Evolutionary conservation across 1,140 invertebrate genomes (phyloP).

Genomic region (Rhysida immarginata): DNA sequence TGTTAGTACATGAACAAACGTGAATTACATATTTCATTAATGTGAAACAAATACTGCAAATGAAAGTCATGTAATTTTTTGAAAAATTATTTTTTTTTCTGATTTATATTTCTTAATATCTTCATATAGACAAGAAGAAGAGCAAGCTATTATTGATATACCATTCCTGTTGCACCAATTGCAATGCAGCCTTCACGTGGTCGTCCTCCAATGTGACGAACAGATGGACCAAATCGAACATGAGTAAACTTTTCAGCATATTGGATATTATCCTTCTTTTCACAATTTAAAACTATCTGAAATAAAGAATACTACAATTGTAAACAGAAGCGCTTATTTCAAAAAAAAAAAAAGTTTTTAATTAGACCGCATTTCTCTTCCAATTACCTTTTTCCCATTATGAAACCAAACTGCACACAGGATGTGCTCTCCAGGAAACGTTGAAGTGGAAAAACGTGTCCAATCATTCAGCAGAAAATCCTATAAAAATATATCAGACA

Average conservation of each 20-base stretch:
- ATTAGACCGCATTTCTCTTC: too few species aligned
- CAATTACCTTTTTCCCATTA: slow-evolving; percentile 56
- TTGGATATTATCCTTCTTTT: slow-evolving; percentile 61
- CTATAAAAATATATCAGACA: slow-evolving; percentile 11
- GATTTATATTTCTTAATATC: too few species aligned
- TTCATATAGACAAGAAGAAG: not conserved
- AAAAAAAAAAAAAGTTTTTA: too few species aligned
- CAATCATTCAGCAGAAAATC: slow-evolving; percentile 72
- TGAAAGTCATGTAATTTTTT: too few species aligned
- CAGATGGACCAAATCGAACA: slow-evolving; percentile 54
- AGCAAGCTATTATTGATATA: slow-evolving; percentile 32
- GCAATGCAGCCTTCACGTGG: slow-evolving; percentile 63
- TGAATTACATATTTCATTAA: too few species aligned
- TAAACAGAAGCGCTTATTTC: not conserved
- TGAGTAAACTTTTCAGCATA: slow-evolving; percentile 75
- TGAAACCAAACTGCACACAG: slow-evolving; percentile 66
- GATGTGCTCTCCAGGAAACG: slow-evolving; percentile 58
- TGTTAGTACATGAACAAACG: too few species aligned
- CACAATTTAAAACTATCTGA: slow-evolving; percentile 41
- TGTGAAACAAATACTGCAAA: too few species aligned
- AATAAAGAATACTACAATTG: slow-evolving; percentile 20
- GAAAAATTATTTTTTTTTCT: too few species aligned
- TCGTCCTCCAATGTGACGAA: slow-evolving; percentile 69
- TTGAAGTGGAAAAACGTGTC: slow-evolving; percentile 29
- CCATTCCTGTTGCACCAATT: slow-evolving; percentile 67